Base-by-base conservation (phyloP, 2,113 vertebrate genomes). In the Arothron firmamentum region DNA sequence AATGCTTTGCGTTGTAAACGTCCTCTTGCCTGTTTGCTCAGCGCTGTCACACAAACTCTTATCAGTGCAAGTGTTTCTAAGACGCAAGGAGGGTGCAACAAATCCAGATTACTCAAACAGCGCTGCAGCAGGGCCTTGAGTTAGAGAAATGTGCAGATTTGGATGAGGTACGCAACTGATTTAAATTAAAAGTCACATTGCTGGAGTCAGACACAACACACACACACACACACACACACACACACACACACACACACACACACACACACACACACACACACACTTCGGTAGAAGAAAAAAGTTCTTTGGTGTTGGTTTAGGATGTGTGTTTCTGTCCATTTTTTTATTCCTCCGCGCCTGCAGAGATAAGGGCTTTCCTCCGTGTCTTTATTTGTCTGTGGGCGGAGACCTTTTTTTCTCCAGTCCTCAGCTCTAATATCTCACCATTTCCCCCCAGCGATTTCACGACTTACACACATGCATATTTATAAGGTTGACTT, bases 401-500 rank as follows among this genome's bases (percentile, higher is more conserved):
- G 88, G 87, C 85, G 85, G 85, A 70, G 86, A 82, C 85, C 70
- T 74, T 71, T 47, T 80, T 72, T 84, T 70, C 70, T 87, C 75
- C 81, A 87, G 81, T 84, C 77, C 79, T 79, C 85, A 88, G 84
- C 82, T 72, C 74, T 82, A 87, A 88, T 88, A 79, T 85, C 80
- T 86, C 71, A 62, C 57, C 62, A 55, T 83, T 83, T 82, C 47
- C 73, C 81, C 83, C 68, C 67, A 67, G 88, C 80, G 82, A 87
- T 74, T 88, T 80, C 80, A 87, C 74, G 65, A 89, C 86, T 82
- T 81, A 75, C 59, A 75, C 31, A 49, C 78, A 88, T 89, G 81
- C 84, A 89, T 90, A 89, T 91, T 87, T 83, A 90, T 87, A 72
- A 90, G 82, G 46, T 57, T 67, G 70, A 74, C 82, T 84, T 83